Evolutionary conservation across 2,113 vertebrate genomes (phyloP).

Genomic region (Perognathus longimembris): DNA sequence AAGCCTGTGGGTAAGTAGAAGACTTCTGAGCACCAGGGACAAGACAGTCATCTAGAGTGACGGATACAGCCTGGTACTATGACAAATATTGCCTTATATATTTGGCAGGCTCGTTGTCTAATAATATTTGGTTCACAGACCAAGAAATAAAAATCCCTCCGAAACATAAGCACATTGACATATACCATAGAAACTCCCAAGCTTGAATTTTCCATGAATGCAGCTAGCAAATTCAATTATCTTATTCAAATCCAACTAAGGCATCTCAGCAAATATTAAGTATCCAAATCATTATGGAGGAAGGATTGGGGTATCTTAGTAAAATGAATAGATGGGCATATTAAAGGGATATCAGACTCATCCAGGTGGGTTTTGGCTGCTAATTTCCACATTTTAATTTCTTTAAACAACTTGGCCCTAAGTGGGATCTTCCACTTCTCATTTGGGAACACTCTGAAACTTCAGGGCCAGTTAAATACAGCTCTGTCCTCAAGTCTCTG

Average conservation of each 20-base stretch:
- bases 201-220: conserved; percentile 60
- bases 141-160: conserved; percentile 59
- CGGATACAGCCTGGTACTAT: neutral
- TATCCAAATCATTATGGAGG: conserved; percentile 46
- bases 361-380: conserved; percentile 56
- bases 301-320: conserved; percentile 53
- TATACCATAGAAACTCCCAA: conserved; percentile 58
- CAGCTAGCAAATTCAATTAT: conserved; percentile 65
- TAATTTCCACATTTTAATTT: conserved; percentile 67
- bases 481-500: conserved; percentile 48
- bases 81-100: neutral
- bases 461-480: conserved; percentile 40
- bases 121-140: conserved; percentile 31
- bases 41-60: conserved; percentile 17
- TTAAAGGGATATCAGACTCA: conserved; percentile 48
- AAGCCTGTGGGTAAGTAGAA: neutral
- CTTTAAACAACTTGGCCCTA: conserved; percentile 65
- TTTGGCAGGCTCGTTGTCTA: conserved; percentile 23
- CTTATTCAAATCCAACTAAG: conserved; percentile 68
- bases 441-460: conserved; percentile 51
- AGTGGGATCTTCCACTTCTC: conserved; percentile 7
- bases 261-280: conserved; percentile 74
- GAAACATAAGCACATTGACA: conserved; percentile 48
- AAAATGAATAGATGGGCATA: conserved; percentile 33
- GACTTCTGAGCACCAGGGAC: neutral